Evolutionary conservation across 2,113 vertebrate species (phyloP), one percentile per base, ranked within the genome.

Genomic region (Arizona elegans): DNA sequence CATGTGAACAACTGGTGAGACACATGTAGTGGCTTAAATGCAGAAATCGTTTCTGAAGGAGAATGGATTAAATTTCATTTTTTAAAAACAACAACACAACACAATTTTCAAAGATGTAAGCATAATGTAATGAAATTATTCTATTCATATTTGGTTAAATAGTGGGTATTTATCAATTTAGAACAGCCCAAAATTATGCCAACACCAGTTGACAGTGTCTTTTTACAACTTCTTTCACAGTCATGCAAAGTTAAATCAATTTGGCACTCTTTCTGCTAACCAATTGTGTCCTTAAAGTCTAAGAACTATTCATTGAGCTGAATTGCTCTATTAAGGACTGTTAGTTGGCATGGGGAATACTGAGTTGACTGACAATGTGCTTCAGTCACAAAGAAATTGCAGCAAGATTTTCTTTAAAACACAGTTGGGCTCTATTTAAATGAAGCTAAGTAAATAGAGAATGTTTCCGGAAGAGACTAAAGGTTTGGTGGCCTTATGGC

Each of bases 261-360:
- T 97, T 97, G 97, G 97, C 96, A 97, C 94, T 88, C 91, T 89
- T 87, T 95, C 94, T 96, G 86, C 93, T 94, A 96, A 90, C 94
- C 96, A 95, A 96, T 94, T 96, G 96, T 97, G 92, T 93, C 93
- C 95, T 95, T 95, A 95, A 96, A 97, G 94, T 85, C 95, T 89
- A 89, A 97, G 93, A 95, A 93, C 94, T 92, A 96, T 97, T 97
- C 96, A 97, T 91, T 58, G 92, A 93, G 93, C 89, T 96, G 96
- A 97, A 97, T 96, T 92, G 93, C 95, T 96, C 95, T 95, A 96
- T 95, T 96, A 96, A 97, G 92, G 91, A 92, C 96, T 94, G 95
- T 96, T 96, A 95, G 95, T 95, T 95, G 95, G 96, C 94, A 96
- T 96, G 90, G 95, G 92, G 91, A 95, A 58, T 86, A 92, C 0